phyloP scores from a whole-genome alignment of 2,888 invertebrate species.

The Apodemia mormo region DNA sequence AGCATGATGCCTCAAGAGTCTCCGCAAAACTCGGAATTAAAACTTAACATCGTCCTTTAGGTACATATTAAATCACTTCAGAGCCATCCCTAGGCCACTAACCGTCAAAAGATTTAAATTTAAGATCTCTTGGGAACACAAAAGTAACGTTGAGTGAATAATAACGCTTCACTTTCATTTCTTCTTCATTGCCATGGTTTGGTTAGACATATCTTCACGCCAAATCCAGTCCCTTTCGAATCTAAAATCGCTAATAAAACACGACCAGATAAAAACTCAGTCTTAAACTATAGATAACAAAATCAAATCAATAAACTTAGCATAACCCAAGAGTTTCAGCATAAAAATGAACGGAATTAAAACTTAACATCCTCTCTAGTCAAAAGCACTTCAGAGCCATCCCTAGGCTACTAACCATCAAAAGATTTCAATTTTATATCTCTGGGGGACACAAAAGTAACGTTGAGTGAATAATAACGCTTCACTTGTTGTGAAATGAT shows the following conservation, averaged over 20 bases:
- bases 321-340: too few relatives aligned
- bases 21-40: too few relatives aligned
- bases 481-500: conserved; percentile 52
- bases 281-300: too few relatives aligned
- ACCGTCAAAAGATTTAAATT: conserved; percentile 56
- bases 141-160: conserved; percentile 70
- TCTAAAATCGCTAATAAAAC: too few relatives aligned
- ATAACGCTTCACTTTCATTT: conserved; percentile 9
- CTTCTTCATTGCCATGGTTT: too few relatives aligned
- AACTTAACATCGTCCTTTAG: conserved; percentile 38
- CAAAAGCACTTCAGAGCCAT: conserved; percentile 37
- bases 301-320: too few relatives aligned
- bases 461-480: conserved; percentile 57
- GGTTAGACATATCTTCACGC: too few relatives aligned
- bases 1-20: too few relatives aligned
- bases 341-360: too few relatives aligned
- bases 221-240: too few relatives aligned
- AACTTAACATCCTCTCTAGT: conserved; percentile 40
- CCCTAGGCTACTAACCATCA: conserved; percentile 27
- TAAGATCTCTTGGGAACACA: conserved; percentile 69
- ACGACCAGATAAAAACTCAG: too few relatives aligned
- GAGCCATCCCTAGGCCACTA: conserved; percentile 23
- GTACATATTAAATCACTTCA: conserved; percentile 37
- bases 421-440: conserved; percentile 71
- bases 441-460: conserved; percentile 67